A percentile compares a stretch with the other conserved stretches of the same genome.
Conservation (phyloP, 2,888 invertebrate genomes). For the Lithophane leautieri region DNA sequence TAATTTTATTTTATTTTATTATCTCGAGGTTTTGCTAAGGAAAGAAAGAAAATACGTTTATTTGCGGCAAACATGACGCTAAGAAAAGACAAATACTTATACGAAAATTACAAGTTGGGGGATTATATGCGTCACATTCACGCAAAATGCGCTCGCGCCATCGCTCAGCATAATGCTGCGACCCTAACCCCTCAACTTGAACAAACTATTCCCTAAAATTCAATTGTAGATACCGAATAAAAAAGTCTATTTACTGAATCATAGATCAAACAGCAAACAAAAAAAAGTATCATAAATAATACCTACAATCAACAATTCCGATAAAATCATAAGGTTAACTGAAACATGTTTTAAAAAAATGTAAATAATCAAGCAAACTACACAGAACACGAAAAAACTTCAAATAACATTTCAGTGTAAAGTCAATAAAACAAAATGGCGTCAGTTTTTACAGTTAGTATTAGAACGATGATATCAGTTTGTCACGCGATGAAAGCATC, state of each 20-base stretch:
- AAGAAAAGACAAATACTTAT: no score
- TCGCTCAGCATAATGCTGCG: no score
- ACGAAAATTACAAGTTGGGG: no score
- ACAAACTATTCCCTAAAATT: neutral
- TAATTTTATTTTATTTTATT: no score
- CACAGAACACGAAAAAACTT: slow-evolving; percentile 25
- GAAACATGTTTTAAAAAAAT: slow-evolving; percentile 10
- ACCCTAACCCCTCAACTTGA: no score
- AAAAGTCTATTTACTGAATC: neutral
- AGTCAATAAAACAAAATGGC: slow-evolving; percentile 40
- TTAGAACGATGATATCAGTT: slow-evolving; percentile 34
- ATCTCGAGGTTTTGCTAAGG: no score
- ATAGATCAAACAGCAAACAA: neutral
- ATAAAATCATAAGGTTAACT: slow-evolving; percentile 32
- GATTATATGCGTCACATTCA: no score
- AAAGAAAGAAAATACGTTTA: no score
- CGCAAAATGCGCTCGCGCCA: no score
- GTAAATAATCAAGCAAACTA: neutral
- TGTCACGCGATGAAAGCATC: slow-evolving; percentile 66
- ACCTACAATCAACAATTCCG: neutral
- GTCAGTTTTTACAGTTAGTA: slow-evolving; percentile 30
- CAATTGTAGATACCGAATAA: neutral
- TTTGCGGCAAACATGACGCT: no score
- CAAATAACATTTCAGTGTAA: slow-evolving; percentile 37
- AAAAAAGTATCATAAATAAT: neutral